These are phyloP conservation scores for Misgurnus anguillicaudatus DNA, from an alignment of 2,113 vertebrate species.

Conservation along the genomic window DNA sequence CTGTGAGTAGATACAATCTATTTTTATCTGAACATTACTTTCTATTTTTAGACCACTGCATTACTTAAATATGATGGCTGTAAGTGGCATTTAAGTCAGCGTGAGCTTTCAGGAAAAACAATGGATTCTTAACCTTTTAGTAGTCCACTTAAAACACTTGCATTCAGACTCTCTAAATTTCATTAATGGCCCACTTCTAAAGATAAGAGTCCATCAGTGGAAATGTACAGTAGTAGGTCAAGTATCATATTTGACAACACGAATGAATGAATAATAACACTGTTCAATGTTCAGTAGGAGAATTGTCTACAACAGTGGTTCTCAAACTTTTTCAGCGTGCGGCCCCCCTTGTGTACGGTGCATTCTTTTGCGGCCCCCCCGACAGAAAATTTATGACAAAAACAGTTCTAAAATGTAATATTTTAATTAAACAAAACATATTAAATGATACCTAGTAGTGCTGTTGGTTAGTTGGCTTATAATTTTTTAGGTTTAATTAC, in stretches of 20 bases:
- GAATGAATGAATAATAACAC: background rate
- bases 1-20: background rate
- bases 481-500: no score
- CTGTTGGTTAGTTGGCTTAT: no score
- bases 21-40: constrained; percentile 10
- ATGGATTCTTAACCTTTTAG: constrained; percentile 3
- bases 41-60: background rate
- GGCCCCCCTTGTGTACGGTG: no score
- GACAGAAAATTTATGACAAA: no score
- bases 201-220: background rate
- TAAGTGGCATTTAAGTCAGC: background rate
- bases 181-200: background rate
- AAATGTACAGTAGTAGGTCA: background rate
- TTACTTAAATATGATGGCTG: background rate
- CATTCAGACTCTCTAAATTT: background rate
- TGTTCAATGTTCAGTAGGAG: background rate
- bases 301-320: background rate
- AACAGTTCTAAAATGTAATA: no score
- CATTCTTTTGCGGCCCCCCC: no score
- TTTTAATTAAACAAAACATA: no score
- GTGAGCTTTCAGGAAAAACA: background rate
- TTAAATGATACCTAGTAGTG: no score
- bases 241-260: background rate
- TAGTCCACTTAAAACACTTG: background rate
- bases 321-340: no score